phyloP scores from a whole-genome alignment of 2,888 invertebrate species.

The Marasmarcha lunaedactyla region DNA sequence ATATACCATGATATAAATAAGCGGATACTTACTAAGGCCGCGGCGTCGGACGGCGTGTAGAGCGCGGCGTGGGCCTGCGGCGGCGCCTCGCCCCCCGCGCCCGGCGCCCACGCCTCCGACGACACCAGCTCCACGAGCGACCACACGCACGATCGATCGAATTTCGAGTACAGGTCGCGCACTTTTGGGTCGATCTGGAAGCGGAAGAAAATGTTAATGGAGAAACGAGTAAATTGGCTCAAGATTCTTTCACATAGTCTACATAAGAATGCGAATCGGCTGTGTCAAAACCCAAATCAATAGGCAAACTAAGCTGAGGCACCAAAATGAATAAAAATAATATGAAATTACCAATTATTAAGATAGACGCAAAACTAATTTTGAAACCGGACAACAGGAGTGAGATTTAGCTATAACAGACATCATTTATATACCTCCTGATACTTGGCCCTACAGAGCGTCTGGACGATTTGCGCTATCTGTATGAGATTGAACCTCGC shows the following conservation, averaged over 20 bases:
- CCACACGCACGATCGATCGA: conserved; percentile 84
- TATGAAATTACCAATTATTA: no score
- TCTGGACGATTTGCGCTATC: conserved; percentile 93
- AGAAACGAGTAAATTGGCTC: conserved; percentile 3
- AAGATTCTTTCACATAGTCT: no score
- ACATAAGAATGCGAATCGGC: no score
- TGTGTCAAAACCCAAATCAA: no score
- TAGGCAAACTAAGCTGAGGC: no score
- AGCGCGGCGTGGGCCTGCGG: conserved; percentile 24
- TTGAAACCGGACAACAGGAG: no score
- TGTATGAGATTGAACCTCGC: conserved; percentile 91
- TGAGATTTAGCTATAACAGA: no score
- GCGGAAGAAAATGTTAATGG: background rate
- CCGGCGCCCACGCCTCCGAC: conserved; percentile 41
- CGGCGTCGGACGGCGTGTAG: conserved; percentile 38
- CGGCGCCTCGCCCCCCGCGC: conserved; percentile 23
- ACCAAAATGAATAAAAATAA: no score
- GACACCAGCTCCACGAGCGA: conserved; percentile 80
- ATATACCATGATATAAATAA: no score
- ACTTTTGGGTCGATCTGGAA: conserved; percentile 48
- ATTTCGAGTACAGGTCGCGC: conserved; percentile 81
- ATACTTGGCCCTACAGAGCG: conserved; percentile 86
- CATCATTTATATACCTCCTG: conserved; percentile 81
- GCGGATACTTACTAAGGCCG: conserved; percentile 35
- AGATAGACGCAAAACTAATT: no score